A percentile compares a stretch with the other conserved stretches of the same genome.
These are phyloP conservation scores for Aplodontia rufa DNA, from an alignment of 2,113 vertebrate genomes.

Conservation along the genomic window DNA sequence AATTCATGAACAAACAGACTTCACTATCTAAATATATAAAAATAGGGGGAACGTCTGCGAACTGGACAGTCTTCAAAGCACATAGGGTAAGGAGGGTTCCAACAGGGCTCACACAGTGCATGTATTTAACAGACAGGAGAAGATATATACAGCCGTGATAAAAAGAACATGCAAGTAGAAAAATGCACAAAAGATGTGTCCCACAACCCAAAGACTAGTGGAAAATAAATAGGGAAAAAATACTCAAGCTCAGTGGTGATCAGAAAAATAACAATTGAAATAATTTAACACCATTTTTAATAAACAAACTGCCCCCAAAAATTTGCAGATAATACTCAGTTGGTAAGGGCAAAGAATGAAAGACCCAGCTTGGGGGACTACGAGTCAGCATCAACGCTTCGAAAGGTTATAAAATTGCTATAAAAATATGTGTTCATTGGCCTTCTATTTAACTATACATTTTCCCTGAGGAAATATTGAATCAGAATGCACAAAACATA, in stretches of 20 bases:
- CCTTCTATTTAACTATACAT: neutral
- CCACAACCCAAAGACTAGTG: neutral
- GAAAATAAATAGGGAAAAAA: constrained; percentile 3
- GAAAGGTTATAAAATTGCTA: neutral
- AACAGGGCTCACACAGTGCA: neutral
- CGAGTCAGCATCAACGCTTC: neutral
- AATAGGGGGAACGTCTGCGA: neutral
- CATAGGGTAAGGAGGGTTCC: neutral
- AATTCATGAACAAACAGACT: neutral
- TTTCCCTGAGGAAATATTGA: neutral
- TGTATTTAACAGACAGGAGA: neutral
- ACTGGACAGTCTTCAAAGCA: too few species aligned
- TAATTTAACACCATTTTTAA: neutral
- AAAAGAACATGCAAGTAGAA: neutral
- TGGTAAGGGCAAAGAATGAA: neutral
- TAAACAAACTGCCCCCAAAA: neutral
- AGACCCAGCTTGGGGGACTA: neutral
- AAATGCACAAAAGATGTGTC: neutral
- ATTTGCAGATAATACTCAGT: constrained; percentile 5
- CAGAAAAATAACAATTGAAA: constrained; percentile 23
- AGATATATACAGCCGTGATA: neutral
- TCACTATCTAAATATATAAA: neutral
- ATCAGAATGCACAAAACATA: neutral
- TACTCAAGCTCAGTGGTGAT: neutral
- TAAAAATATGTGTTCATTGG: neutral